A percentile compares a stretch with the other conserved stretches of the same genome.
Evolutionary conservation across 2,113 vertebrate genomes (phyloP).

Genomic region (Zeus faber): DNA sequence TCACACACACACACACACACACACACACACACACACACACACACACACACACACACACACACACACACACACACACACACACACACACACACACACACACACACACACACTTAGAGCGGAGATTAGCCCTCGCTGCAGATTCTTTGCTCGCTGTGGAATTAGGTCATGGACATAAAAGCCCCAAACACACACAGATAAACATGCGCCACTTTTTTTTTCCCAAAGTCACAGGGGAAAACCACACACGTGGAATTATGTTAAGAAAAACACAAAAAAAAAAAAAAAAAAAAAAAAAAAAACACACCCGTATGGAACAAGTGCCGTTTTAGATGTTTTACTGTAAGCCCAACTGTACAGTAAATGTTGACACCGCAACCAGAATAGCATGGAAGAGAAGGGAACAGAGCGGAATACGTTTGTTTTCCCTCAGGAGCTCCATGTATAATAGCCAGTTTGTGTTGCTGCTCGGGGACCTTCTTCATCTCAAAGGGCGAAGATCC

Average conservation of each 20-base stretch:
- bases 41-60: background rate
- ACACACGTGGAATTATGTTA: constrained; percentile 24
- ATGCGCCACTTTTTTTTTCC: constrained; percentile 27
- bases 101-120: constrained; percentile 19
- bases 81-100: constrained; percentile 1
- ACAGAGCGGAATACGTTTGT: too few species aligned
- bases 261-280: constrained; percentile 22
- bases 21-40: background rate
- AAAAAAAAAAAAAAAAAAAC: too few species aligned
- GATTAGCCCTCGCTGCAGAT: constrained; percentile 48
- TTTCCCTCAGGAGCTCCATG: too few species aligned
- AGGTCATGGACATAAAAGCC: constrained; percentile 60
- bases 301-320: background rate
- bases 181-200: constrained; percentile 45
- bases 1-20: constrained; percentile 21
- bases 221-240: constrained; percentile 42
- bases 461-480: too few species aligned
- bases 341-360: background rate
- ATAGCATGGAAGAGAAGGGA: too few species aligned
- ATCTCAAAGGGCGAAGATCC: too few species aligned
- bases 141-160: constrained; percentile 59
- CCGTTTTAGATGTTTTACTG: background rate
- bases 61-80: constrained; percentile 7
- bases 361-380: background rate
- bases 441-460: too few species aligned